phyloP scores from a whole-genome alignment of 2,797 vertebrate genomes.

The Urophycis tenuis region DNA sequence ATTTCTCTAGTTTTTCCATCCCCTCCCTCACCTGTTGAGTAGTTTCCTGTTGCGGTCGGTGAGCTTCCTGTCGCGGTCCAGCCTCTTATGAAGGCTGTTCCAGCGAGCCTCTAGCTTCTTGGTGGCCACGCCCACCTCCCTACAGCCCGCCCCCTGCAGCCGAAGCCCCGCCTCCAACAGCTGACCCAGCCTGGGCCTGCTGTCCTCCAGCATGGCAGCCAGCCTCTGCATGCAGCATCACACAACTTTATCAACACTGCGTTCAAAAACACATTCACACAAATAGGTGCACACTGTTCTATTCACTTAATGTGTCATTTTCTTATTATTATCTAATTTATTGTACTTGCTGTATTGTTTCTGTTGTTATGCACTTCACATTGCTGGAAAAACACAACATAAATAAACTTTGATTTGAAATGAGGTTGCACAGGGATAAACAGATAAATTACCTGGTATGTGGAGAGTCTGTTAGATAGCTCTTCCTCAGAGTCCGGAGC shows the following conservation, averaged over 20 bases:
- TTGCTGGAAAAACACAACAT: background rate
- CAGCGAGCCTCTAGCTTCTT: slow-evolving; percentile 68
- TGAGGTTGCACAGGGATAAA: background rate
- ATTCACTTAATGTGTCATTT: background rate
- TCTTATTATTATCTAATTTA: background rate
- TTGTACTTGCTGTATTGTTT: background rate
- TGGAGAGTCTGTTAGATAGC: slow-evolving; percentile 62
- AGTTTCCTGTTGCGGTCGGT: slow-evolving; percentile 65
- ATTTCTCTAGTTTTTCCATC: background rate
- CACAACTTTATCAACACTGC: slow-evolving; percentile 7
- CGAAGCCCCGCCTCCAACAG: slow-evolving; percentile 70
- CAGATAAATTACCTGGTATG: slow-evolving; percentile 70
- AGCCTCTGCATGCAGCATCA: slow-evolving; percentile 65
- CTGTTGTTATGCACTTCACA: background rate
- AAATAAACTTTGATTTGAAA: background rate
- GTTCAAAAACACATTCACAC: background rate
- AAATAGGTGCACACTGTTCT: background rate
- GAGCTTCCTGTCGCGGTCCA: slow-evolving; percentile 58
- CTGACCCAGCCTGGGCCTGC: slow-evolving; percentile 62
- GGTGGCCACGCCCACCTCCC: slow-evolving; percentile 62
- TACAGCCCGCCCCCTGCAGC: slow-evolving; percentile 58
- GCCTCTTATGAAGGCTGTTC: slow-evolving; percentile 64
- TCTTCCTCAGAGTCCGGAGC: slow-evolving; percentile 73
- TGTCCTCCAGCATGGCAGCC: slow-evolving; percentile 60
- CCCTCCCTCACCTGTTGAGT: slow-evolving; percentile 54